Evolutionary conservation across 92 coral and sea anemone genomes (phyloP).

Genomic region (Phenganax stokvisi): DNA sequence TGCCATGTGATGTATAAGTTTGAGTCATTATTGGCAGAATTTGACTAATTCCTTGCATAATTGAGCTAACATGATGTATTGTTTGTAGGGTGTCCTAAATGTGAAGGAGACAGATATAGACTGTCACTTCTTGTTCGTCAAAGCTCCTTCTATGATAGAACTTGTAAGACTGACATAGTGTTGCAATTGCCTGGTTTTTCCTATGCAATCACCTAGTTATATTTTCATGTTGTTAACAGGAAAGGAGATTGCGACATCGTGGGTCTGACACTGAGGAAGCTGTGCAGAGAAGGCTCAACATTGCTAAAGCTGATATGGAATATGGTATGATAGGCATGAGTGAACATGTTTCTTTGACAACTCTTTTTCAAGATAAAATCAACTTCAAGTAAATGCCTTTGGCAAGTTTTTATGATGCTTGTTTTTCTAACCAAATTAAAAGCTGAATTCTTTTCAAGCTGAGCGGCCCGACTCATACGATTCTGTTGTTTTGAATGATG

Average conservation of each 20-base stretch:
- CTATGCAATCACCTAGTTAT: neutral
- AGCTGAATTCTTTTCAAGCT: slow-evolving; percentile 48
- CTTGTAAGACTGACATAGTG: slow-evolving; percentile 50
- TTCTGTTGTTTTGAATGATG: slow-evolving; percentile 71
- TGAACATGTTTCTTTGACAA: neutral
- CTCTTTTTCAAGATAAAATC: neutral
- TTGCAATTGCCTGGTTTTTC: neutral
- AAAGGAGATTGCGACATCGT: slow-evolving; percentile 72
- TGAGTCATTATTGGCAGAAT: neutral
- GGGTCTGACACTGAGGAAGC: slow-evolving; percentile 87
- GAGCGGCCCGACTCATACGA: slow-evolving; percentile 69
- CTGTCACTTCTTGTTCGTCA: slow-evolving; percentile 66
- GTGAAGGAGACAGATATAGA: slow-evolving; percentile 66
- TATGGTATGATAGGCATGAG: slow-evolving; percentile 53
- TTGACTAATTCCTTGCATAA: neutral
- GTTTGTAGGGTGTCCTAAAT: slow-evolving; percentile 68
- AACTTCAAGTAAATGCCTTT: no score
- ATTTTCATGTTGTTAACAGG: slow-evolving; percentile 44
- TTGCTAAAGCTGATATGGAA: slow-evolving; percentile 71
- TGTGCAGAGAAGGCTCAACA: slow-evolving; percentile 61
- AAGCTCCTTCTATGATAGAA: slow-evolving; percentile 77
- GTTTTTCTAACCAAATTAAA: no score
- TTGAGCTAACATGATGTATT: neutral
- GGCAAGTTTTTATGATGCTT: no score
- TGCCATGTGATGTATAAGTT: neutral